Conservation (phyloP, 1,140 invertebrate genomes). For the Leptinotarsa lineolata region DNA sequence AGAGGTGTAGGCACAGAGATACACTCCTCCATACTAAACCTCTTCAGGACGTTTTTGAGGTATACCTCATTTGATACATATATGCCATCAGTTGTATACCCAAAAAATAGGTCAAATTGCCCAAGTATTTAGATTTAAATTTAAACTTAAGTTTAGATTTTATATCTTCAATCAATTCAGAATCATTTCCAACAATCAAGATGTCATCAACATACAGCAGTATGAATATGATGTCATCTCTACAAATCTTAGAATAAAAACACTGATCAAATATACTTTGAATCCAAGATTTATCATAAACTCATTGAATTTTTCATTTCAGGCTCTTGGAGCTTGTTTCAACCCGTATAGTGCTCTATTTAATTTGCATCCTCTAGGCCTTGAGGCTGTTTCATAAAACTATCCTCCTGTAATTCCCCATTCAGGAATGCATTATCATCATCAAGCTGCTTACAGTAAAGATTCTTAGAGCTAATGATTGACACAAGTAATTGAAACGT, state of each 20-base stretch:
- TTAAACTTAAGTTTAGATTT: conserved; percentile 4
- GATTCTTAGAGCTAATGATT: conserved; percentile 18
- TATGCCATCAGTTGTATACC: conserved; percentile 21
- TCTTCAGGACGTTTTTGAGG: conserved; percentile 18
- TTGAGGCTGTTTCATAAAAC: conserved; percentile 31
- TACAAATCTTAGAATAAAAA: conserved; percentile 17
- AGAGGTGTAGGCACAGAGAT: conserved; percentile 5
- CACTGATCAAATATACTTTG: conserved; percentile 23
- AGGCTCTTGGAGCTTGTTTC: conserved; percentile 5
- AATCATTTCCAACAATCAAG: conserved; percentile 18
- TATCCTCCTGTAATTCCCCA: conserved; percentile 21
- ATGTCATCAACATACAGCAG: conserved; percentile 31
- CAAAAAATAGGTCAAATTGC: conserved; percentile 17
- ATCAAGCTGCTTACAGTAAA: conserved; percentile 21
- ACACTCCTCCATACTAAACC: conserved; percentile 25
- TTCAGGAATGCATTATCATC: conserved; percentile 29
- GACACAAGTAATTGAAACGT: conserved; percentile 16
- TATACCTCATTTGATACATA: conserved; percentile 19
- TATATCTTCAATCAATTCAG: conserved; percentile 4
- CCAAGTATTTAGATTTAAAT: conserved; percentile 16
- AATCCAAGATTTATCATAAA: conserved; percentile 9
- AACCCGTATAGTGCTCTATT: conserved; percentile 28
- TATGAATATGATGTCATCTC: conserved; percentile 7
- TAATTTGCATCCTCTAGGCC: conserved; percentile 26
- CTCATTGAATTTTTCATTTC: neutral